Base-by-base conservation (phyloP, 2,797 vertebrate species). In the Manis pentadactyla region DNA sequence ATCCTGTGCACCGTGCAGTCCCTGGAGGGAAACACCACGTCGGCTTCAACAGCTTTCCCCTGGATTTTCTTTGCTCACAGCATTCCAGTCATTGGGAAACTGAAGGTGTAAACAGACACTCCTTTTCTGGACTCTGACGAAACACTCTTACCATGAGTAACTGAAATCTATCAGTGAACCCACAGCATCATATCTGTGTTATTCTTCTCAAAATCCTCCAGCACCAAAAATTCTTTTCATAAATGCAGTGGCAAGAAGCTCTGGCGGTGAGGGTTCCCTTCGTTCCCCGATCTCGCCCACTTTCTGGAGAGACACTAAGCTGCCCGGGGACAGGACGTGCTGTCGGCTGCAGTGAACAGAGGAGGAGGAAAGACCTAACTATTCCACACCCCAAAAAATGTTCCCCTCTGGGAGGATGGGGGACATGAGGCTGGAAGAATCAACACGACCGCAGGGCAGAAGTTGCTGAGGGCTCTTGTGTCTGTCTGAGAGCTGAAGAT, bases 401-500 rank as follows among this genome's bases (percentile, higher is more conserved):
- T 25, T 64, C 1, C 0, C 29, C 42, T 88, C 61, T 3, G 17
- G 25, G 27, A 4, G 4, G 7, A 15, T 1, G 46, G 69, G 29
- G 39, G 61, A 57, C 0, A 0, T 4, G 42, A 71, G 21, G 19
- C 68, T 23, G 2, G 14, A 3, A 66, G 53, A 9, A 18, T 11
- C 9, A 31, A 7, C 5, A 31, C 18, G 42, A 29, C 4, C 0
- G 0, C 4, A 46, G 12, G 4, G 0, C 1, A 13, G n/a, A 15
- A 75, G 9, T 61, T 63, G 61, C 81, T 1, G 0, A 37, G 23
- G 63, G 29, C 59, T 13, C 84, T 66, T 7, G 0, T 11, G 23
- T 57, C 61, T 66, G 49, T 21, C 11, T 23, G 8, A 83, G 55
- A 51, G 23, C 53, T 27, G 8, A 75, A 51, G 78, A n/a, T 31